Conservation (phyloP, 2,113 vertebrate genomes). For the Lepisosteus osseus region DNA sequence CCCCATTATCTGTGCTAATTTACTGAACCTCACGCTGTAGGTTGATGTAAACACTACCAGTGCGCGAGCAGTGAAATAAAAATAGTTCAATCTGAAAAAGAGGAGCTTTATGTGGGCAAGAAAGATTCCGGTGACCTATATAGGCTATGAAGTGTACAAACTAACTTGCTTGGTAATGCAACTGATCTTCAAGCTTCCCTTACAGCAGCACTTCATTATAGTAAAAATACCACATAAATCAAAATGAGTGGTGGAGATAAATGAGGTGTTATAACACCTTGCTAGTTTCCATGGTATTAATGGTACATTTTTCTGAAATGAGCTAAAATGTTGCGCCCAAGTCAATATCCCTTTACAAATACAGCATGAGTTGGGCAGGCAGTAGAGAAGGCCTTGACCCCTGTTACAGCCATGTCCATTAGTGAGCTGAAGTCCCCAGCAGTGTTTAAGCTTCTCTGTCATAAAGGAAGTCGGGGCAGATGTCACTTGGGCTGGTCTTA, state of each 20-base stretch:
- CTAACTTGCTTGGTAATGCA: slow-evolving; percentile 16
- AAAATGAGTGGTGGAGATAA: too few species aligned
- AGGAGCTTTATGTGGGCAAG: slow-evolving; percentile 25
- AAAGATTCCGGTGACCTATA: slow-evolving; percentile 55
- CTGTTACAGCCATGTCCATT: background rate
- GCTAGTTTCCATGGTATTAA: too few species aligned
- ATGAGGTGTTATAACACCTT: too few species aligned
- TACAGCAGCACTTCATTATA: too few species aligned
- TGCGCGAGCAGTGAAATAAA: slow-evolving; percentile 32
- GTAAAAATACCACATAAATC: too few species aligned
- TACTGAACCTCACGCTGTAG: slow-evolving; percentile 8
- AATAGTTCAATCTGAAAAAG: slow-evolving; percentile 27
- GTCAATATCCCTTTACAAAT: too few species aligned
- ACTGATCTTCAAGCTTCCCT: too few species aligned
- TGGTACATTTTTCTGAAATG: too few species aligned
- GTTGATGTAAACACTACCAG: slow-evolving; percentile 22
- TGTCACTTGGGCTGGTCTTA: slow-evolving; percentile 55
- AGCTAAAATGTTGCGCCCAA: too few species aligned
- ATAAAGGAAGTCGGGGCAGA: background rate
- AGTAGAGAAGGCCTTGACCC: too few species aligned
- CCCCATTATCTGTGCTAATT: background rate
- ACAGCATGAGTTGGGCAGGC: too few species aligned
- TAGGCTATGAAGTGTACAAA: slow-evolving; percentile 13
- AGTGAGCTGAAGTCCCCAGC: background rate
- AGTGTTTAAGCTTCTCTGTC: background rate